Evolutionary conservation across 1,140 invertebrate genomes (phyloP).

Genomic region (Conopomorpha cramerella): DNA sequence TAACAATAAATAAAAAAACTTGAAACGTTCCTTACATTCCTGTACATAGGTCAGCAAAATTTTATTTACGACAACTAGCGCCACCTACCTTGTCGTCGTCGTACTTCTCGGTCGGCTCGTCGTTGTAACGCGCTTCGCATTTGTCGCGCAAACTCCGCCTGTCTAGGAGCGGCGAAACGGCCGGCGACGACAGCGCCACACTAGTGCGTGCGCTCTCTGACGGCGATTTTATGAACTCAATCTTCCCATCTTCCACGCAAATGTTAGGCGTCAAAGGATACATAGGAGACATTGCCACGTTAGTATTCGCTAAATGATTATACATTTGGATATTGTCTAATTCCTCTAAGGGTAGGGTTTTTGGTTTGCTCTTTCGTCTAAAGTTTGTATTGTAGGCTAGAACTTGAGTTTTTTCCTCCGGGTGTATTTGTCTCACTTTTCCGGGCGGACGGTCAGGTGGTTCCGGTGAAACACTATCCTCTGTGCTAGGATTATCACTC

Average conservation of each 20-base stretch:
- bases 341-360: conserved; percentile 34
- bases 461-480: conserved; percentile 45
- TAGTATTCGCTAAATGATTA: conserved; percentile 47
- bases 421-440: conserved; percentile 66
- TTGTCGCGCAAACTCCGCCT: conserved; percentile 37
- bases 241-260: conserved; percentile 75
- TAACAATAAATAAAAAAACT: too few relatives aligned
- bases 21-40: too few relatives aligned
- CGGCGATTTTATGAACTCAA: conserved; percentile 73
- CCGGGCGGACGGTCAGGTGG: conserved; percentile 49
- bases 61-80: too few relatives aligned
- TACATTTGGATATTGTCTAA: conserved; percentile 48
- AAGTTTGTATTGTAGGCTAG: conserved; percentile 64
- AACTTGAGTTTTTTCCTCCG: conserved; percentile 67
- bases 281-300: conserved; percentile 58
- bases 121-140: too few relatives aligned
- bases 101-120: conserved; percentile 55
- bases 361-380: conserved; percentile 52
- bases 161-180: conserved; percentile 43
- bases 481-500: conserved; percentile 41
- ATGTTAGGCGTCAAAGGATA: conserved; percentile 75
- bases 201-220: conserved; percentile 62
- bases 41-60: too few relatives aligned
- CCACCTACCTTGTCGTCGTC: conserved; percentile 66
- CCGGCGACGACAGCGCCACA: conserved; percentile 45